Conservation (phyloP, 2,888 invertebrate genomes). For the Hemithea aestivaria region DNA sequence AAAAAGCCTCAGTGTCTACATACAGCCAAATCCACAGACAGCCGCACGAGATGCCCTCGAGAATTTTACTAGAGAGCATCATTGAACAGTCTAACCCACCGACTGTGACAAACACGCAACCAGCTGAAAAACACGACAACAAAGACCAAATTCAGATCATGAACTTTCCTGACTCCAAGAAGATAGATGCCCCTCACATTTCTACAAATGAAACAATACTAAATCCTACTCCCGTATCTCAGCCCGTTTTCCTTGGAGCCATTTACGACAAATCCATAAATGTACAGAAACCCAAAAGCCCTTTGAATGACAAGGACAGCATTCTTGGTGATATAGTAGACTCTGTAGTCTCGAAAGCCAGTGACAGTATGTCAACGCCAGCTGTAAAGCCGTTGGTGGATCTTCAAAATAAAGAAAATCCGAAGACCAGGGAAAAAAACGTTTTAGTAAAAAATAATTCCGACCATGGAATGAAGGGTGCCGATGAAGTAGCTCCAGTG, state of each 20-base stretch:
- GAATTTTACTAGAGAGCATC: slow-evolving; percentile 9
- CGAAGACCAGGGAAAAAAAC: slow-evolving; percentile 14
- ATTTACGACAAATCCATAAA: slow-evolving; percentile 21
- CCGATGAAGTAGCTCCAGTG: neutral
- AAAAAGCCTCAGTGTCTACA: slow-evolving; percentile 35
- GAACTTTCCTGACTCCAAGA: slow-evolving; percentile 2
- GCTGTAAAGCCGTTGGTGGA: slow-evolving; percentile 13
- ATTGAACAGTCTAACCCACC: slow-evolving; percentile 11
- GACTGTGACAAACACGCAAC: slow-evolving; percentile 19
- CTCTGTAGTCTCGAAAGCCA: slow-evolving; percentile 16
- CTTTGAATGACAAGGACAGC: slow-evolving; percentile 15
- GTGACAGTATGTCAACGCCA: slow-evolving; percentile 23
- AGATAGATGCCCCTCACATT: slow-evolving; percentile 1
- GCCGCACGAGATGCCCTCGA: slow-evolving; percentile 13
- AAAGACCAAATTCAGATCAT: slow-evolving; percentile 14
- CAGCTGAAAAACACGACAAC: slow-evolving; percentile 20
- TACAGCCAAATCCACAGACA: slow-evolving; percentile 39
- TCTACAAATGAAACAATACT: slow-evolving; percentile 1
- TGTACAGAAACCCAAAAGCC: slow-evolving; percentile 14
- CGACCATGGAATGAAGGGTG: neutral
- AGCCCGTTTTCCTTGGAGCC: slow-evolving; percentile 22
- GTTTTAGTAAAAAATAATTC: neutral
- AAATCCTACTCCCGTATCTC: slow-evolving; percentile 9
- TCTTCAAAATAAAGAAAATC: slow-evolving; percentile 10
- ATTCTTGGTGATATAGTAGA: slow-evolving; percentile 18